A percentile compares a stretch with the other conserved stretches of the same genome.
Conservation (phyloP, 2,113 vertebrate genomes). For the Calonectris borealis region DNA sequence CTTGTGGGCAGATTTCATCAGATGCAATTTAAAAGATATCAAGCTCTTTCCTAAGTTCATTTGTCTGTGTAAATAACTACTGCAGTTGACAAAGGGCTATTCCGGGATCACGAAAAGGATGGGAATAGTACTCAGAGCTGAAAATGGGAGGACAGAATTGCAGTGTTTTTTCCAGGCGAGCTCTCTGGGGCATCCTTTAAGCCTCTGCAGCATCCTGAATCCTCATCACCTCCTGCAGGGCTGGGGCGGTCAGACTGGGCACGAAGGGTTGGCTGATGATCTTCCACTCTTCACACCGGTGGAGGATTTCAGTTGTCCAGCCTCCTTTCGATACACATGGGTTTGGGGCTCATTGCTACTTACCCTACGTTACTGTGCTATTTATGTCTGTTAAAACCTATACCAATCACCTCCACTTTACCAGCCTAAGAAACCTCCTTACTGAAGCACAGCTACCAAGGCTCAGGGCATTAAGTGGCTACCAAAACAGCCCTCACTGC, state of each 20-base stretch:
- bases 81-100: neutral
- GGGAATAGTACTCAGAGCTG: neutral
- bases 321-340: neutral
- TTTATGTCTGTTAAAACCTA: neutral
- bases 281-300: neutral
- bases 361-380: neutral
- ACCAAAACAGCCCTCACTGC: neutral
- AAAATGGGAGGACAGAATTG: neutral
- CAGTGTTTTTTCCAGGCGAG: neutral
- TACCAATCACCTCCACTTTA: neutral
- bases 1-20: neutral
- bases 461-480: neutral
- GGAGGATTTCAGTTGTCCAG: neutral
- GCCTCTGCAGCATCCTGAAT: neutral
- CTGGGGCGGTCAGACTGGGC: neutral
- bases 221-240: neutral
- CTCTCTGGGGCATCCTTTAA: neutral
- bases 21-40: slow-evolving; percentile 31
- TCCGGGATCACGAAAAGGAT: neutral
- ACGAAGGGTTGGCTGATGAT: neutral
- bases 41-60: slow-evolving; percentile 13
- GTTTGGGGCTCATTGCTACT: neutral
- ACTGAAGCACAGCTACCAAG: neutral
- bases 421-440: neutral
- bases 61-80: slow-evolving; percentile 6